These are phyloP conservation scores for Tenthredo scrophulariae DNA, from an alignment of 2,888 invertebrate genomes.

Conservation along the genomic window DNA sequence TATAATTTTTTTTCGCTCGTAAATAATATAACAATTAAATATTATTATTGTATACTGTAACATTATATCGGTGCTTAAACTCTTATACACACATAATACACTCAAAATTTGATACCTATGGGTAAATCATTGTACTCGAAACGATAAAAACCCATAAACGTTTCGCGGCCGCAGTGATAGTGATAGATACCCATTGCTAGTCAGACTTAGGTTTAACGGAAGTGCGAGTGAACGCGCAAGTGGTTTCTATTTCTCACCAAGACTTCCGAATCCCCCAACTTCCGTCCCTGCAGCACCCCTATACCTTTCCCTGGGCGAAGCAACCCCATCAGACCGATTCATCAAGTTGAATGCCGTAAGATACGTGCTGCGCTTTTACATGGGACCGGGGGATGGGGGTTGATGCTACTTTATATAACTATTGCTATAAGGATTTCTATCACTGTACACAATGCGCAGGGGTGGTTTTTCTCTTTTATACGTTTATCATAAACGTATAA, in stretches of 20 bases:
- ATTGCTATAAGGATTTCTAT: not conserved
- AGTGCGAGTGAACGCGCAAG: constrained; percentile 42
- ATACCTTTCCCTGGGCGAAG: not conserved
- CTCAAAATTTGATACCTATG: too few relatives aligned
- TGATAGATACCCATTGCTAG: constrained; percentile 6
- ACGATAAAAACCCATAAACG: too few relatives aligned
- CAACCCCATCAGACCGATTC: constrained; percentile 31
- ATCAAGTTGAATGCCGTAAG: constrained; percentile 33
- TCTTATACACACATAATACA: too few relatives aligned
- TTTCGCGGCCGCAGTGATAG: not conserved
- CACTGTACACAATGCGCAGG: not conserved
- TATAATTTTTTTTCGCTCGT: too few relatives aligned
- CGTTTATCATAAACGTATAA: constrained; percentile 1
- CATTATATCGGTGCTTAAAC: too few relatives aligned
- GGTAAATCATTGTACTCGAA: too few relatives aligned
- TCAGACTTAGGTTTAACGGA: constrained; percentile 27
- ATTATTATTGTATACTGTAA: too few relatives aligned
- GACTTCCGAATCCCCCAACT: not conserved
- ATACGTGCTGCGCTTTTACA: constrained; percentile 31
- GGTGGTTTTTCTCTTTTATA: not conserved
- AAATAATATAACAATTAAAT: too few relatives aligned
- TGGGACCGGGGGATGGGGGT: not conserved
- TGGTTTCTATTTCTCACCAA: constrained; percentile 46
- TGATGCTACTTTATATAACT: not conserved
- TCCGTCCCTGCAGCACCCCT: not conserved